Evolutionary conservation across 2,888 invertebrate species (phyloP).

Genomic region (Palloptera scutellata): DNA sequence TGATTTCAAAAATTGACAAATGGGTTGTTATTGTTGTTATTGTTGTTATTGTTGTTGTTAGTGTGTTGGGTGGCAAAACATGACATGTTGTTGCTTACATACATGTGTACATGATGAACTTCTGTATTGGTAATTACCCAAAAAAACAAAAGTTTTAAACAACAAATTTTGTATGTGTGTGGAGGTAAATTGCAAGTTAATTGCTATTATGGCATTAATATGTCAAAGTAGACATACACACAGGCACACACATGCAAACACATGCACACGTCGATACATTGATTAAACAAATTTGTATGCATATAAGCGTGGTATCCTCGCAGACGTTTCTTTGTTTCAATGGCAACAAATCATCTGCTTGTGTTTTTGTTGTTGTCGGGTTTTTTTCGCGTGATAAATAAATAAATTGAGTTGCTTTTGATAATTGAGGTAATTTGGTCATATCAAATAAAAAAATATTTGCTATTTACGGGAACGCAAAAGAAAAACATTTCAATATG

Average conservation of each 20-base stretch:
- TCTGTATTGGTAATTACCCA: constrained; percentile 22
- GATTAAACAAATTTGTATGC: constrained; percentile 24
- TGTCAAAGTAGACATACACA: constrained; percentile 18
- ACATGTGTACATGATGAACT: constrained; percentile 13
- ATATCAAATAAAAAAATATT: too few species aligned
- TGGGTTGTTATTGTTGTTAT: neutral
- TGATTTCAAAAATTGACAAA: neutral
- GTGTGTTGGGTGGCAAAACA: neutral
- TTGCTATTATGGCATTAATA: constrained; percentile 25
- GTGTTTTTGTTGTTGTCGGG: too few species aligned
- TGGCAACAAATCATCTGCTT: too few species aligned
- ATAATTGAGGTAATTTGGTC: too few species aligned
- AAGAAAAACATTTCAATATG: too few species aligned
- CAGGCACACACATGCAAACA: neutral
- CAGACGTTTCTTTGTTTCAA: too few species aligned
- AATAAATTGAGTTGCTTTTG: too few species aligned
- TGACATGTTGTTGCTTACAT: neutral
- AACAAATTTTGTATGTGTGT: neutral
- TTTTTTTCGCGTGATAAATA: too few species aligned
- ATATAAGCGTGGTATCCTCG: too few species aligned
- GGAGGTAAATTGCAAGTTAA: constrained; percentile 20
- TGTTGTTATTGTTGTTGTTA: constrained; percentile 3
- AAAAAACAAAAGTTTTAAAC: constrained; percentile 3
- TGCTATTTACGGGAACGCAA: too few species aligned
- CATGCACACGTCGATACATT: constrained; percentile 20